Conservation (phyloP, 2,797 vertebrate species). For the Enteromius trimaculatus region DNA sequence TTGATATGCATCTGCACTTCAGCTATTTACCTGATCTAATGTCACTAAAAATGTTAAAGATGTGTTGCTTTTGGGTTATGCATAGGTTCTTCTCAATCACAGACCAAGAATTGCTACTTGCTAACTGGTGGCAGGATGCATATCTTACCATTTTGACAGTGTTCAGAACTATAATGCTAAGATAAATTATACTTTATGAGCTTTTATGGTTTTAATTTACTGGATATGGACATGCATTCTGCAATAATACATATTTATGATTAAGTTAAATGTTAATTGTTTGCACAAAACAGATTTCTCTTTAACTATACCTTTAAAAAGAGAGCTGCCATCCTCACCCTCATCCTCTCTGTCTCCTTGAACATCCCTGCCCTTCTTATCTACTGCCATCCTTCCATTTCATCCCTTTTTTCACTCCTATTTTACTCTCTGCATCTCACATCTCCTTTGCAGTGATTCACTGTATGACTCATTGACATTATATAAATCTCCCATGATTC, state of each 20-base stretch:
- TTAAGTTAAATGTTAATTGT: background rate
- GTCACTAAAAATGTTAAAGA: background rate
- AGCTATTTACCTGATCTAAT: background rate
- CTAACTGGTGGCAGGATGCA: background rate
- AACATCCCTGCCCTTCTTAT: constrained; percentile 17
- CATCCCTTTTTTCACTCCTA: constrained; percentile 16
- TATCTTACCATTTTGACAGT: background rate
- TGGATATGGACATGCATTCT: background rate
- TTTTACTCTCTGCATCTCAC: constrained; percentile 29
- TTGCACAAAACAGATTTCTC: background rate
- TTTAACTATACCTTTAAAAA: background rate
- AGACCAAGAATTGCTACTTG: background rate
- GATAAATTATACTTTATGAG: background rate
- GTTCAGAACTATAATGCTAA: background rate
- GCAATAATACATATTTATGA: background rate
- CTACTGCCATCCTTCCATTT: constrained; percentile 22
- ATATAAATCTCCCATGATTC: constrained; percentile 57
- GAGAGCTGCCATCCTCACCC: constrained; percentile 9
- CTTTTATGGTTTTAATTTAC: background rate
- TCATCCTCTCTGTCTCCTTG: constrained; percentile 12
- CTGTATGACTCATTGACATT: constrained; percentile 63
- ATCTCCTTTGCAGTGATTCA: constrained; percentile 53
- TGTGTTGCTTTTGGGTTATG: background rate
- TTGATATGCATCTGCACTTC: background rate
- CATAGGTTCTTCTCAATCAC: background rate